Conservation (phyloP, 2,888 invertebrate species). For the Aethes cnicana region DNA sequence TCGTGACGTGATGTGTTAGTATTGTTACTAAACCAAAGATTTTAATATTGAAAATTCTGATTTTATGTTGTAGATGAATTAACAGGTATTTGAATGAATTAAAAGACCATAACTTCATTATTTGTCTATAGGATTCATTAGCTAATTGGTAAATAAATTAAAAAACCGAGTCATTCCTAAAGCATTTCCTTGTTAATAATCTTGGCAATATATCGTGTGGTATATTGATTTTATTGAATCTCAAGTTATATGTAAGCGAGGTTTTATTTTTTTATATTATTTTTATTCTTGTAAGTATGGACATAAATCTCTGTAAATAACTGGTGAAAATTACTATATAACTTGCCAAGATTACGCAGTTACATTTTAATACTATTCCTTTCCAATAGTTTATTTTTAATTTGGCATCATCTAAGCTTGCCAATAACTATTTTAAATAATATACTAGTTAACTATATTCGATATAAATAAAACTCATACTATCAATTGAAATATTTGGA, state of each 20-base stretch:
- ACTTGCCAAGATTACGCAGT: conserved; percentile 27
- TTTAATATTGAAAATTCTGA: conserved; percentile 46
- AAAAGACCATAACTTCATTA: neutral
- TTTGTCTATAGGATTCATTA: neutral
- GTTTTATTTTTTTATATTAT: conserved; percentile 28
- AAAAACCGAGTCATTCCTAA: conserved; percentile 19
- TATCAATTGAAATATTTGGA: conserved; percentile 35
- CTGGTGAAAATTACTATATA: conserved; percentile 4
- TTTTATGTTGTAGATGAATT: neutral
- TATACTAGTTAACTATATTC: conserved; percentile 7
- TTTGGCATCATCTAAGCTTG: conserved; percentile 32
- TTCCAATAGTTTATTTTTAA: no score
- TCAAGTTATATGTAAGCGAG: conserved; percentile 37
- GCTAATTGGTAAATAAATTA: conserved; percentile 4
- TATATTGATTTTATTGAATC: conserved; percentile 25
- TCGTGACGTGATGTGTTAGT: conserved; percentile 46
- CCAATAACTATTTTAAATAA: conserved; percentile 32
- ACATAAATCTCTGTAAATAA: conserved; percentile 12
- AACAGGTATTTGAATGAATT: neutral
- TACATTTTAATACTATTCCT: conserved; percentile 4
- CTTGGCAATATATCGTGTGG: conserved; percentile 9
- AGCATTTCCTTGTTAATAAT: conserved; percentile 14
- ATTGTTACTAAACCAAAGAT: conserved; percentile 58
- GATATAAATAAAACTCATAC: no score
- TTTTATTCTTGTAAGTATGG: conserved; percentile 10